Percentiles rank a stretch among this genome's conserved stretches.
phyloP scores from a whole-genome alignment of 23 tunicate genomes.

The Trididemnum nubilum region DNA sequence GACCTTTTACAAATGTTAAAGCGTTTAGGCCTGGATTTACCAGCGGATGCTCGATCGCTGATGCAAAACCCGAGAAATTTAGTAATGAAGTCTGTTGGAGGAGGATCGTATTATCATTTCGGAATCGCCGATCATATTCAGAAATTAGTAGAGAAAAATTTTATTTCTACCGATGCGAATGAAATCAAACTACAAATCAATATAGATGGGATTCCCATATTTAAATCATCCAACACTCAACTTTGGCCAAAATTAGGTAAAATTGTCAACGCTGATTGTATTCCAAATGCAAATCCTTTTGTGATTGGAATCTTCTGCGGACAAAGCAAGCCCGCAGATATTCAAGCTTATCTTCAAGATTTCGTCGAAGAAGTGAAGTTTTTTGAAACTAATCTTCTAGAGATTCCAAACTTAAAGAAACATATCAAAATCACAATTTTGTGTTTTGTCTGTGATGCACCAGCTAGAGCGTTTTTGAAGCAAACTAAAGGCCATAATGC shows the following conservation, averaged over 20 bases:
- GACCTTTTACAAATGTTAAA: too few species aligned
- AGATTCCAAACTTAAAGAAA: neutral
- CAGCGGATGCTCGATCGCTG: conserved; percentile 17
- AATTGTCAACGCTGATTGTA: neutral
- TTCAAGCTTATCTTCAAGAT: conserved; percentile 37
- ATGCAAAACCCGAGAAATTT: neutral
- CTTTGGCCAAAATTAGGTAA: conserved; percentile 51
- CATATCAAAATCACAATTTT: conserved; percentile 8
- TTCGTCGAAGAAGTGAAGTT: conserved; percentile 39
- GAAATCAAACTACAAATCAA: conserved; percentile 33
- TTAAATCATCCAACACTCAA: conserved; percentile 35
- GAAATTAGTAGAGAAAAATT: neutral
- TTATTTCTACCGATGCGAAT: neutral
- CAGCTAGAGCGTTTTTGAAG: conserved; percentile 50
- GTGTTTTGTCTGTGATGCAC: conserved; percentile 49
- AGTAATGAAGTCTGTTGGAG: conserved; percentile 3
- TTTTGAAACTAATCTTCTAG: conserved; percentile 20
- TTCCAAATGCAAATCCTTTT: conserved; percentile 25
- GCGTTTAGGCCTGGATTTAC: too few species aligned
- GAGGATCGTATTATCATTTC: conserved; percentile 42
- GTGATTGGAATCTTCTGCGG: conserved; percentile 41
- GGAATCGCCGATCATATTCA: conserved; percentile 21
- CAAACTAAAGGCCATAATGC: conserved; percentile 38
- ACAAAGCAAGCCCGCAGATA: conserved; percentile 31
- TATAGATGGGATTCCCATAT: conserved; percentile 57